Base-by-base conservation (phyloP, 1,140 invertebrate species). In the Leptinotarsa undecemlineata region DNA sequence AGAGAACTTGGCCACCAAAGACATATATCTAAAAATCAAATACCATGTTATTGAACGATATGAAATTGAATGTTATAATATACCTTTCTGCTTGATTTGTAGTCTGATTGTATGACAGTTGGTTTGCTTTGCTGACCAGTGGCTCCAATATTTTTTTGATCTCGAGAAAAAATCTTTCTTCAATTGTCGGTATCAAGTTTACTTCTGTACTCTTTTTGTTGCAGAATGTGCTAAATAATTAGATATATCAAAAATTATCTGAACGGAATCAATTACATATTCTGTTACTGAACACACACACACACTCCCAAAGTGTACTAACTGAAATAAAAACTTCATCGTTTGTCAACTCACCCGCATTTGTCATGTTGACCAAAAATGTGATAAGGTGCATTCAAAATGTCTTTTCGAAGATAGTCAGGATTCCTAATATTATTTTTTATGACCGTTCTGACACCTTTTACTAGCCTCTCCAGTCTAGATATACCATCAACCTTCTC, bases 281-380 rank as follows among this genome's bases (percentile, higher is more conserved):
- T 20, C 51, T 57, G 51, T 57, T 57, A 57, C 51, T 57, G 51
- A 57, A 57, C 51, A 57, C 0, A 57, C 57, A 14, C 60, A 6
- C 15, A 61, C 60, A n/a, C 60, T 13, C 0, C 60, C 3, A 64
- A 20, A 64, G 13, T 57, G 51, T 20, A 64, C 62, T 64, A 64
- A 64, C 62, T 64, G 62, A 64, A 64, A 64, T 26, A 64, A 15
- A 19, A 57, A 64, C 15, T 14, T 23, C 15, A 64, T 64, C 62
- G 62, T 23, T 64, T 20, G 19, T 64, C n/a, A 64, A 23, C 62
- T 64, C 20, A 64, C 62, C 23, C 20, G 11, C 62, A 64, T 64
- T 64, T 64, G 62, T 64, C 62, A 64, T 64, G 62, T 64, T 64
- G 62, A 64, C 62, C 62, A 64, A 64, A 20, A 64, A 64, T 64